Base-by-base conservation (phyloP, 35 echinoderm and acorn worm genomes). In the Acanthaster planci region DNA sequence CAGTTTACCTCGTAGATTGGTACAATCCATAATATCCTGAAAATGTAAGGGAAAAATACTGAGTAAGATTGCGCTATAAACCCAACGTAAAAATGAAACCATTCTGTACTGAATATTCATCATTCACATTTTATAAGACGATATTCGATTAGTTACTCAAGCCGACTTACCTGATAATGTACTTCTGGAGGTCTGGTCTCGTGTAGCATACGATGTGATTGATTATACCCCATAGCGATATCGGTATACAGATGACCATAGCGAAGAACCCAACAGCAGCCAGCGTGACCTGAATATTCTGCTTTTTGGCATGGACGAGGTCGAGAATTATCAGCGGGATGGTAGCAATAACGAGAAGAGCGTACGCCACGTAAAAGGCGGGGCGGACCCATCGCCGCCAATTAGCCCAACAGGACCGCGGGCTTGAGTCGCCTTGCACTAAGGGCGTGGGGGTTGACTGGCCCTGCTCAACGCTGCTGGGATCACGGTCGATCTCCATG, bases 201-300 rank as follows among this genome's bases (percentile, higher is more conserved):
- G 90, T 82, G 77, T 82, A 92, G n/a, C 86, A 87, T 0, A 92
- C 40, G 9, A 87, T 32, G 77, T 92, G 90, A 57, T 92, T 86
- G 8, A 92, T 81, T 15, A 92, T 92, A 6, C 85, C 85, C 90
- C 90, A 92, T 18, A 92, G 2, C 12, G 90, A 92, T 22, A 92
- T 87, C 0, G 90, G 84, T 56, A 86, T 52, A 1, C 84, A 84
- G 8, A 92, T 36, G 39, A 60, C 29, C 30, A 57, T 83, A 27
- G 85, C 77, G 14, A 83, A 83, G 30, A 83, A 58, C 5, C 81
- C 81, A 5, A 59, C 81, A 55, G 0, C 53, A 57, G 38, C 53
- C 81, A 54, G 39, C 5, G 58, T 83, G 29, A 52, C 58, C 37
- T 38, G 16, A 38, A 58, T 30, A 27, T 37, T 35, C 14, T 14